Evolutionary conservation across 1,140 invertebrate genomes (phyloP).

Genomic region (Mycetomoellerius zeteki): DNA sequence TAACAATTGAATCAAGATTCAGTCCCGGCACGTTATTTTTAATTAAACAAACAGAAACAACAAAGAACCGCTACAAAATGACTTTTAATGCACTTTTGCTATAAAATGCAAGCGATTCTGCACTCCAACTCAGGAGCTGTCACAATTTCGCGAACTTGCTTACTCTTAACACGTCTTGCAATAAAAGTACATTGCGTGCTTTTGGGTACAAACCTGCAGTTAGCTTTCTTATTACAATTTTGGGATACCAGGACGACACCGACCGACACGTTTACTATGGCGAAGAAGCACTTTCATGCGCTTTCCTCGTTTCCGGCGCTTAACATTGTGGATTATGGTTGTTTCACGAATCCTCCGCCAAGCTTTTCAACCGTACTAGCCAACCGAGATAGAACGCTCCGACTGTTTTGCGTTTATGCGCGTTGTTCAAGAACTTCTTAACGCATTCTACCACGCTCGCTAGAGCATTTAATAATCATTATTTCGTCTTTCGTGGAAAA

Average conservation of each 20-base stretch:
- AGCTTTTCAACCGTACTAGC: constrained; percentile 3
- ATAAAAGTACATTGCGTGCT: constrained; percentile 34
- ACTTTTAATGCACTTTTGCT: constrained; percentile 28
- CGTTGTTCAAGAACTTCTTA: constrained; percentile 69
- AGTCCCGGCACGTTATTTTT: not conserved
- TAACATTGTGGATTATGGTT: constrained; percentile 65
- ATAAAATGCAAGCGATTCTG: not conserved
- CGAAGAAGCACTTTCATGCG: constrained; percentile 43
- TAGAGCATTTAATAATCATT: constrained; percentile 69
- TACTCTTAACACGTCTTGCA: constrained; percentile 27
- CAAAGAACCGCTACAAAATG: constrained; percentile 12
- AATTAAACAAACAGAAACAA: constrained; percentile 13
- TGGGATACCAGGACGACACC: constrained; percentile 44
- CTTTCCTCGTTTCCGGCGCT: constrained; percentile 7
- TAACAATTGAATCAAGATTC: not conserved
- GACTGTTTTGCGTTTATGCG: constrained; percentile 66
- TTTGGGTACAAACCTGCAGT: constrained; percentile 2
- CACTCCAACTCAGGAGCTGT: not conserved
- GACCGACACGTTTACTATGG: constrained; percentile 40
- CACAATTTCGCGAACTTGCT: constrained; percentile 38
- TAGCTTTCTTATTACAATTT: constrained; percentile 59
- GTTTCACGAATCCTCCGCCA: constrained; percentile 65
- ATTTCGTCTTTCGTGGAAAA: constrained; percentile 11
- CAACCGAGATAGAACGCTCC: not conserved
- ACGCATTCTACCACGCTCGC: constrained; percentile 49